Conservation (phyloP, 2,113 vertebrate genomes). For the Grus americana region DNA sequence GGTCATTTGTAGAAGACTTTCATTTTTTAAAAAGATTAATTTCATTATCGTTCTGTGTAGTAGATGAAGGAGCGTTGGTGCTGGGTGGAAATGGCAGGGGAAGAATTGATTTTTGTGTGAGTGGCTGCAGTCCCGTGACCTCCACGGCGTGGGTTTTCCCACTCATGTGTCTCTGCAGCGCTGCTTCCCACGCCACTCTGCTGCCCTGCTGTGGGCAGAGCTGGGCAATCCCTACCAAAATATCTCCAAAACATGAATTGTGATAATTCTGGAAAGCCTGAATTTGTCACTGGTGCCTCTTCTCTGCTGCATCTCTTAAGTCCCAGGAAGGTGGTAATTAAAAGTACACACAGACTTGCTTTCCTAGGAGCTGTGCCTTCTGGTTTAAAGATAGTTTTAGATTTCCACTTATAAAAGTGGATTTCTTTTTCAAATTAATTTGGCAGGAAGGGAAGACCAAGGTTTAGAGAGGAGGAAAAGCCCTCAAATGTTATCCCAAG, state of each 20-base stretch:
- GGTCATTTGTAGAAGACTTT: neutral
- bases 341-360: neutral
- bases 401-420: neutral
- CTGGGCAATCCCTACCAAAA: neutral
- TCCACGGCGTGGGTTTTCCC: neutral
- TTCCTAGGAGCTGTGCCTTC: neutral
- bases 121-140: neutral
- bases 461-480: neutral
- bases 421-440: neutral
- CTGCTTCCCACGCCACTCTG: neutral
- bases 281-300: neutral
- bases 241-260: neutral
- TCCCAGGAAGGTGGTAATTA: neutral
- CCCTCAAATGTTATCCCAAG: neutral
- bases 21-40: neutral
- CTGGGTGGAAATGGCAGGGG: neutral
- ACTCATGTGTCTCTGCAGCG: rapidly evolving
- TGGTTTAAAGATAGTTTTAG: neutral
- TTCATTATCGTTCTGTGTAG: neutral
- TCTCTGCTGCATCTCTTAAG: neutral
- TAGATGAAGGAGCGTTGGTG: neutral
- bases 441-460: neutral
- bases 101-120: neutral
- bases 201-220: neutral
- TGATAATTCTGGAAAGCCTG: neutral